Evolutionary conservation across 2,797 vertebrate genomes (phyloP).

Genomic region (Myripristis murdjan): DNA sequence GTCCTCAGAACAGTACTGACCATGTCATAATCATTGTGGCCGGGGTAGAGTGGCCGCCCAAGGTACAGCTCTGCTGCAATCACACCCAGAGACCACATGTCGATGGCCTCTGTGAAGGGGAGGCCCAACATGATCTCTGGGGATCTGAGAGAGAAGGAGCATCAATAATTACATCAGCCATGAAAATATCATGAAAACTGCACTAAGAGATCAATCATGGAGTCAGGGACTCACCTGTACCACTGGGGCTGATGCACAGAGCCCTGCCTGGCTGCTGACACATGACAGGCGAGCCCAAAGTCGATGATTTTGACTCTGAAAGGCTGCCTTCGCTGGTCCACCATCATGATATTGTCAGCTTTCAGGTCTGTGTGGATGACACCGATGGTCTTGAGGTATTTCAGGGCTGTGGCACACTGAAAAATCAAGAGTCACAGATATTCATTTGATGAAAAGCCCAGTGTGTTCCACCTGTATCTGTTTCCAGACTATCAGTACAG

Average conservation of each 20-base stretch:
- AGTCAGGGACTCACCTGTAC: background rate
- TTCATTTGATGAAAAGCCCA: background rate
- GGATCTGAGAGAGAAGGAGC: background rate
- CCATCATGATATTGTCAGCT: background rate
- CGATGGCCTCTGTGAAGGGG: too few relatives aligned
- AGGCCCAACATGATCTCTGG: too few relatives aligned
- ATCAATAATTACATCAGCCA: too few relatives aligned
- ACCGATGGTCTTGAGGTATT: background rate
- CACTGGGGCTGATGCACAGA: background rate
- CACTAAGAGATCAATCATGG: too few relatives aligned
- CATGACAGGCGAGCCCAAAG: background rate
- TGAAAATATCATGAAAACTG: background rate
- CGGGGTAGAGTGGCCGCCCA: too few relatives aligned
- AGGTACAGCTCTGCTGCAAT: too few relatives aligned
- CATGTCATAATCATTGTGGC: too few relatives aligned
- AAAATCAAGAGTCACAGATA: background rate
- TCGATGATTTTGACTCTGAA: background rate
- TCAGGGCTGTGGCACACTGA: too few relatives aligned
- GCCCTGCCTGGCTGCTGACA: background rate
- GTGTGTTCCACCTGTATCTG: background rate
- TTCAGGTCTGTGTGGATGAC: background rate
- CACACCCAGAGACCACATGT: too few relatives aligned
- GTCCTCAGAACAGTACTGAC: too few relatives aligned
- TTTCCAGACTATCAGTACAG: background rate
- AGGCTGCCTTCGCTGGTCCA: background rate